A percentile compares a stretch with the other conserved stretches of the same genome.
phyloP scores from a whole-genome alignment of 2,113 vertebrate species.

The Nesogale talazaci region DNA sequence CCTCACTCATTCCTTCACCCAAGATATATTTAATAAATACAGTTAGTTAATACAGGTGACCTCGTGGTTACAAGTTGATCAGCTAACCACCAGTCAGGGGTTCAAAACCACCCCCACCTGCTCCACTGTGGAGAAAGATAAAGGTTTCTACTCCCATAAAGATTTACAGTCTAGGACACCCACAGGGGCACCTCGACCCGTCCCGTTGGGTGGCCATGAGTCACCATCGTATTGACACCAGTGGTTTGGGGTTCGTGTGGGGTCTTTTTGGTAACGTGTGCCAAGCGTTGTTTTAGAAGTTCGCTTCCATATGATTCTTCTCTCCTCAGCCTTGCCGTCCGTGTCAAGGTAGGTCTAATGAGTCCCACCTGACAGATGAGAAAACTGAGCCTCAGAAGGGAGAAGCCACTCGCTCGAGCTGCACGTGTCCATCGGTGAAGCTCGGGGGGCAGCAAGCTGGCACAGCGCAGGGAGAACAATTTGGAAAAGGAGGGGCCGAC shows the following conservation, averaged over 20 bases:
- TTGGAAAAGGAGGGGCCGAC: background rate
- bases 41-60: too few relatives aligned
- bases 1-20: background rate
- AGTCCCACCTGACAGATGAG: conserved; percentile 12
- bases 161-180: too few relatives aligned
- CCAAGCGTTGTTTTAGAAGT: background rate
- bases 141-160: too few relatives aligned
- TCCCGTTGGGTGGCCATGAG: too few relatives aligned
- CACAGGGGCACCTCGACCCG: too few relatives aligned
- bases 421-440: background rate
- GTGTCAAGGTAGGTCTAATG: background rate
- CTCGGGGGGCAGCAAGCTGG: background rate
- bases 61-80: too few relatives aligned
- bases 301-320: background rate
- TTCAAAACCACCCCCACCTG: too few relatives aligned
- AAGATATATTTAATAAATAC: background rate
- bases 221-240: too few relatives aligned
- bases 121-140: too few relatives aligned
- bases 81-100: too few relatives aligned
- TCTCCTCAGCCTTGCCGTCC: background rate
- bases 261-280: background rate
- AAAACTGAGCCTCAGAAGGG: conserved; percentile 8
- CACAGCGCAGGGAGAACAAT: background rate
- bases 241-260: too few relatives aligned
- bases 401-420: background rate